Conservation (phyloP, 1,140 invertebrate genomes). For the Lepidurus couesii region DNA sequence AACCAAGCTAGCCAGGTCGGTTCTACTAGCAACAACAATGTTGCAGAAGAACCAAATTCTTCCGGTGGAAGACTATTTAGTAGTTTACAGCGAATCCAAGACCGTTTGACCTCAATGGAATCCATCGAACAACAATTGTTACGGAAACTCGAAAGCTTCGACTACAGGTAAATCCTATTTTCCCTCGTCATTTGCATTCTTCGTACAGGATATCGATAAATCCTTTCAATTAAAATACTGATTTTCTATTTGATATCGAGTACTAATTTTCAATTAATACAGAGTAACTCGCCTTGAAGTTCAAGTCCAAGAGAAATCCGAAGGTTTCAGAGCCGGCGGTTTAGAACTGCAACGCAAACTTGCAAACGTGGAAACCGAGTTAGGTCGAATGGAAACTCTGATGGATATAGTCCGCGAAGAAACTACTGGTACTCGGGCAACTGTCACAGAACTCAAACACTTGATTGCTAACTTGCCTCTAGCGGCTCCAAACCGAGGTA, state of each 20-base stretch:
- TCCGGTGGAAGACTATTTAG: slow-evolving; percentile 25
- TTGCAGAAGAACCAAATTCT: not conserved
- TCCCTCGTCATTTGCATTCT: not conserved
- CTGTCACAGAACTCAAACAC: slow-evolving; percentile 37
- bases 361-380: slow-evolving; percentile 40
- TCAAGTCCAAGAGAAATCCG: slow-evolving; percentile 41
- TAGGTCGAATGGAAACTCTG: slow-evolving; percentile 40
- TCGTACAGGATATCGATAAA: not conserved
- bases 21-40: not conserved
- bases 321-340: slow-evolving; percentile 38
- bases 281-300: slow-evolving; percentile 43
- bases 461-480: slow-evolving; percentile 14
- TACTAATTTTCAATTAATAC: too few species aligned
- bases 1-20: not conserved
- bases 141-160: slow-evolving; percentile 45
- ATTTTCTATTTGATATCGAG: too few species aligned
- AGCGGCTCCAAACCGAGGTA: slow-evolving; percentile 18
- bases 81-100: slow-evolving; percentile 42
- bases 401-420: slow-evolving; percentile 40
- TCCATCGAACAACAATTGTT: slow-evolving; percentile 46
- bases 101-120: slow-evolving; percentile 45
- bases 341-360: slow-evolving; percentile 39
- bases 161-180: slow-evolving; percentile 45
- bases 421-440: slow-evolving; percentile 38
- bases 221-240: too few species aligned